Evolutionary conservation across 2,797 vertebrate species (phyloP).

Genomic region (Sternotherus odoratus): DNA sequence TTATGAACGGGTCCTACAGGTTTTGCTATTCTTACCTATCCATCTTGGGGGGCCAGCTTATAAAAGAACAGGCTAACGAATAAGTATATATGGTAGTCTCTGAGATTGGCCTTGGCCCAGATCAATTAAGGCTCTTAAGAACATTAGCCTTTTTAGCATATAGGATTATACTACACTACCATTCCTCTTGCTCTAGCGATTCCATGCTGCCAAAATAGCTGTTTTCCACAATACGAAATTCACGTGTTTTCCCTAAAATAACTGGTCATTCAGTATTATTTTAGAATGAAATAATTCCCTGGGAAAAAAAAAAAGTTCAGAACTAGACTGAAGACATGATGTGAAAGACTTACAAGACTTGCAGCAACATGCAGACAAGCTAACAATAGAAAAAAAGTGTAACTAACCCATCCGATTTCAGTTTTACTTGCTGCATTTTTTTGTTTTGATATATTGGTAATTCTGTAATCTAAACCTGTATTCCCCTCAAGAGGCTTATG

Average conservation of each 20-base stretch:
- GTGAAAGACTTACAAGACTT: not conserved
- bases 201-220: not conserved
- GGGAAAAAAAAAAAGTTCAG: constrained; percentile 35
- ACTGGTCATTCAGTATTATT: constrained; percentile 32
- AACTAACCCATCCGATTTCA: not conserved
- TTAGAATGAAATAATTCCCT: constrained; percentile 21
- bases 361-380: not conserved
- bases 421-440: not conserved
- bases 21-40: too few relatives aligned
- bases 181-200: not conserved
- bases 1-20: too few relatives aligned
- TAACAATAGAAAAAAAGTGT: not conserved
- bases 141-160: not conserved
- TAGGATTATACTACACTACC: not conserved
- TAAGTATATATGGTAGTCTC: not conserved
- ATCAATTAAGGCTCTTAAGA: not conserved
- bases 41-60: too few relatives aligned
- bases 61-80: too few relatives aligned
- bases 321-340: not conserved
- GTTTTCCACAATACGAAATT: constrained; percentile 31
- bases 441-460: not conserved
- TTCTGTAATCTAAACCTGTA: rapidly evolving
- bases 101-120: not conserved
- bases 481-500: not conserved
- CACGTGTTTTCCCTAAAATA: not conserved